Percentiles rank a stretch among this genome's conserved stretches.
phyloP scores from a whole-genome alignment of 2,797 vertebrate genomes.

The Periophthalmus magnuspinnatus region DNA sequence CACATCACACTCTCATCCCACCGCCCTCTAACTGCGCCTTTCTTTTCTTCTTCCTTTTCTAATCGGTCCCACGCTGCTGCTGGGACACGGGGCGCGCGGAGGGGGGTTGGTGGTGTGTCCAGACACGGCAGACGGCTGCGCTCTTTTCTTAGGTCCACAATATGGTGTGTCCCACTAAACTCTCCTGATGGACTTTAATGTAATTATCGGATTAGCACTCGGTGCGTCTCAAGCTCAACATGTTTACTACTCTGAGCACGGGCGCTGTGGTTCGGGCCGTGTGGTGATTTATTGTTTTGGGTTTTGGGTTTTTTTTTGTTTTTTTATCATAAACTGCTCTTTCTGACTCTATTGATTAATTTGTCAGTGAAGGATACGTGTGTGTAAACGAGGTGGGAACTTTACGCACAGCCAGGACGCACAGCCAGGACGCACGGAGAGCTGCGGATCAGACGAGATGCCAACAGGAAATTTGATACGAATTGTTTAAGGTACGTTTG shows the following conservation, averaged over 20 bases:
- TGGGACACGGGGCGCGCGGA: constrained; percentile 16
- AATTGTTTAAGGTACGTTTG: constrained; percentile 49
- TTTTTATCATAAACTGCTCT: constrained; percentile 15
- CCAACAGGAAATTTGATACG: constrained; percentile 14
- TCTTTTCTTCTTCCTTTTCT: no score
- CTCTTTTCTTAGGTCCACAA: constrained; percentile 71
- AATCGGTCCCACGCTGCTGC: neutral
- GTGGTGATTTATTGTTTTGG: neutral
- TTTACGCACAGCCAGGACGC: constrained; percentile 46
- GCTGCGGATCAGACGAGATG: constrained; percentile 38
- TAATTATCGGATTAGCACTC: constrained; percentile 79
- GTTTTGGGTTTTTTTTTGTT: no score
- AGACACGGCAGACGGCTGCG: constrained; percentile 66
- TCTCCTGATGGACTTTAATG: constrained; percentile 76
- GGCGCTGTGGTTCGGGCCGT: constrained; percentile 28
- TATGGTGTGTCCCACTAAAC: constrained; percentile 75
- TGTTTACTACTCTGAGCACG: constrained; percentile 49
- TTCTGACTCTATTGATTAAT: constrained; percentile 25
- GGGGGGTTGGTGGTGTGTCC: constrained; percentile 20
- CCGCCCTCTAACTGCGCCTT: constrained; percentile 9
- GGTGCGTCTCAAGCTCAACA: constrained; percentile 48
- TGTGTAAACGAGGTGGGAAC: constrained; percentile 7
- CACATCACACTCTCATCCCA: constrained; percentile 34
- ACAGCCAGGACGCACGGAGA: constrained; percentile 21
- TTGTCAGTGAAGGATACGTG: constrained; percentile 6